Conservation (phyloP, 1,140 invertebrate species). For the Calosoma granatense region DNA sequence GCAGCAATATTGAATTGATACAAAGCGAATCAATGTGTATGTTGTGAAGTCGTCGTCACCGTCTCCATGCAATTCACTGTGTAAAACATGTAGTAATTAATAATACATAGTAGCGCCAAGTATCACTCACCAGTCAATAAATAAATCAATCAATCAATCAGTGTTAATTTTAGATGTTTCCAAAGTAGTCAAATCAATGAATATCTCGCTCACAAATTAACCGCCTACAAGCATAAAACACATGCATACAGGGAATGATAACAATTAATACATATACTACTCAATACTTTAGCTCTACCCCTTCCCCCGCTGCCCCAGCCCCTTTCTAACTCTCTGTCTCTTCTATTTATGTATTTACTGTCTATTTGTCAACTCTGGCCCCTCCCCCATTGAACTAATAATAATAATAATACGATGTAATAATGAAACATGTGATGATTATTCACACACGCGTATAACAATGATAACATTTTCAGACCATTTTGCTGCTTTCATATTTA, state of each 20-base stretch:
- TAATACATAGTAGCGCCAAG: background rate
- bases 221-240: background rate
- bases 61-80: background rate
- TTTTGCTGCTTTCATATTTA: constrained; percentile 5
- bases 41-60: constrained; percentile 4
- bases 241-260: no score
- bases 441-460: background rate
- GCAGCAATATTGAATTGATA: constrained; percentile 9
- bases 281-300: no score
- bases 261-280: no score
- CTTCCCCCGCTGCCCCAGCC: no score
- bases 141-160: background rate
- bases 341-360: no score
- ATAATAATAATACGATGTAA: no score
- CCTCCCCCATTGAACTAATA: no score
- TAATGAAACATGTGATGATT: background rate
- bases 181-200: background rate
- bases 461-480: constrained; percentile 6
- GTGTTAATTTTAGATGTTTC: constrained; percentile 8
- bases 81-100: background rate
- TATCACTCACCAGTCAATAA: background rate
- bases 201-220: no score
- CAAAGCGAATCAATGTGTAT: no score
- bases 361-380: no score
- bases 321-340: background rate